Evolutionary conservation across 2,797 vertebrate genomes (phyloP), one percentile per base, ranked within the genome.

Genomic region (Miichthys miiuy): DNA sequence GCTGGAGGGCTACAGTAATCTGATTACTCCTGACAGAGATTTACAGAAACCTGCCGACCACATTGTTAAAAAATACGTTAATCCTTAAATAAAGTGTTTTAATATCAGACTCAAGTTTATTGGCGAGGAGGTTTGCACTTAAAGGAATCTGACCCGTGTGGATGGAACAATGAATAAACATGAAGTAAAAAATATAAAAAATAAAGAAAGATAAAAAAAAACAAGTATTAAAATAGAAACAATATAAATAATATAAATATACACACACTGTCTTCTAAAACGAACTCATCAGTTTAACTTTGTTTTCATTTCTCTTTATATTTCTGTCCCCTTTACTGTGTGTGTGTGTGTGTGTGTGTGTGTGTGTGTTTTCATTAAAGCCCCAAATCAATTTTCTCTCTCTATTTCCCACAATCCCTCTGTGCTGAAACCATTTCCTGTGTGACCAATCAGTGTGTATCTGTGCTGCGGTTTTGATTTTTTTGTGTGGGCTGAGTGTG

Each of bases 371-470:
- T 90, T 91, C 86, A 91, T 90, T 90, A 92, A 86, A 90, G 71
- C 76, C 75, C 79, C 34, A 79, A 89, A 92, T 91, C 90, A 89
- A 90, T 93, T 89, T 88, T 87, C 87, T 89, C 71, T 84, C 72
- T 72, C 67, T 85, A 84, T 38, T 90, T 83, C 80, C 88, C 82
- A 88, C 89, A 90, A 90, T 89, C 65, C 89, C 82, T 88, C 81
- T 69, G 86, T 70, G 82, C 85, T 81, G 75, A 83, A 88, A 80
- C 81, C 72, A 72, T 88, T 91, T 93, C 87, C 84, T 89, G 47
- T 89, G 85, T 80, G 87, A 88, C 87, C 86, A 91, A 92, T 92
- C 87, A 88, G 83, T 62, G 84, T 46, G 77, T 67, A 68, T 85
- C 71, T 72, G 73, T 27, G 61, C 41, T 62, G 27, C 42, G 68